Percentiles rank a stretch among this genome's conserved stretches.
Conservation (phyloP, 2,888 invertebrate species). For the Sarcophaga carnaria region DNA sequence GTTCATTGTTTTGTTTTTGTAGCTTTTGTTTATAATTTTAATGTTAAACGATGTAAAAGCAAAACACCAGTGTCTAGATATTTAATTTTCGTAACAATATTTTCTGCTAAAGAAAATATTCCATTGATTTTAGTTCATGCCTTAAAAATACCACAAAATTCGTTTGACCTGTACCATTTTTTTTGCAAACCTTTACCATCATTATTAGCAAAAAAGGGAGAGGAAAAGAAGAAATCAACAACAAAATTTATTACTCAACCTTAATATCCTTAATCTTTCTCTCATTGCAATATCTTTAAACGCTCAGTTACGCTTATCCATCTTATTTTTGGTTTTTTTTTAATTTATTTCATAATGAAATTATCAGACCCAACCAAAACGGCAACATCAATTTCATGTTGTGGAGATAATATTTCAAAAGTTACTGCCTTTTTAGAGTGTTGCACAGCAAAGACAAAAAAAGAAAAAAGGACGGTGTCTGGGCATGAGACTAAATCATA, state of each 20-base stretch:
- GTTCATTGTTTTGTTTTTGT: too few species aligned
- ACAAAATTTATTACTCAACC: not conserved
- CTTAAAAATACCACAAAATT: too few species aligned
- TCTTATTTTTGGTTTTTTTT: too few species aligned
- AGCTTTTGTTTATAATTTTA: too few species aligned
- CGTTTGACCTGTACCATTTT: too few species aligned
- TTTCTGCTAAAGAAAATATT: too few species aligned
- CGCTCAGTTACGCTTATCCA: constrained; percentile 3
- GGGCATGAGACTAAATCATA: not conserved
- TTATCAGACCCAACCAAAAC: constrained; percentile 28
- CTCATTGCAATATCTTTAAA: constrained; percentile 36
- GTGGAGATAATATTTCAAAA: constrained; percentile 38
- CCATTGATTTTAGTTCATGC: too few species aligned
- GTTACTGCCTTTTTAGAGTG: constrained; percentile 26
- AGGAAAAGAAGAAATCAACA: not conserved
- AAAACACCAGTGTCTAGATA: too few species aligned
- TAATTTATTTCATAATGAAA: constrained; percentile 43
- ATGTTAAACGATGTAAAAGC: too few species aligned
- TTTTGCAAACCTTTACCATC: too few species aligned
- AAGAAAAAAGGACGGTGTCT: not conserved
- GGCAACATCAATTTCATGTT: constrained; percentile 19
- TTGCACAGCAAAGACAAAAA: not conserved
- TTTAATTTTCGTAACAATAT: too few species aligned
- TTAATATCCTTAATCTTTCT: constrained; percentile 9
- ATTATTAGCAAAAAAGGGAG: too few species aligned